Evolutionary conservation across 1,140 invertebrate species (phyloP).

Genomic region (Halyomorpha halys): DNA sequence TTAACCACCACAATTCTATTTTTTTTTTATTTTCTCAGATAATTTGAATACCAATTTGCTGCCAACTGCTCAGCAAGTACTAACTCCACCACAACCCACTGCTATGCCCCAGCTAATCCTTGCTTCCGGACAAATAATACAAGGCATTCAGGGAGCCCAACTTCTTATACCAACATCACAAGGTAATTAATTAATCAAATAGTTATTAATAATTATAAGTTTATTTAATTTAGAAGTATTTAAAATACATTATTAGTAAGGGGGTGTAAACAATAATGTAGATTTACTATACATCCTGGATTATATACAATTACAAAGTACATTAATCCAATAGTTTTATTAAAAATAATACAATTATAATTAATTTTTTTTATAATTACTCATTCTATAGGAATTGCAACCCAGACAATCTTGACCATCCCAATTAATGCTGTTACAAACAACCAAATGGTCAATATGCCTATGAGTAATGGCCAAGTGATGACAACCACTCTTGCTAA

Average conservation of each 20-base stretch:
- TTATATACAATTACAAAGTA: no score
- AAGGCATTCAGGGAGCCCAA: slow-evolving; percentile 85
- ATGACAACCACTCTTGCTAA: slow-evolving; percentile 74
- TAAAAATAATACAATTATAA: not conserved
- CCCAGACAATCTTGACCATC: slow-evolving; percentile 88
- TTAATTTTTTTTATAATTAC: not conserved
- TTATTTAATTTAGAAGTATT: no score
- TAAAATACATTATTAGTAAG: no score
- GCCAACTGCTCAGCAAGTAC: slow-evolving; percentile 26
- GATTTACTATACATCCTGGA: no score
- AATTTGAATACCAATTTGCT: slow-evolving; percentile 13
- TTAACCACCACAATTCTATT: no score
- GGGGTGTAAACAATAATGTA: no score
- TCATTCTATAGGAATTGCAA: slow-evolving; percentile 61
- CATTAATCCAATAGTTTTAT: no score
- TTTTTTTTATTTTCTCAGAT: not conserved
- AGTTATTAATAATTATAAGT: no score
- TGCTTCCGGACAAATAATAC: slow-evolving; percentile 78
- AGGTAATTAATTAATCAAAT: slow-evolving; percentile 46
- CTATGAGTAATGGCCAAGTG: slow-evolving; percentile 67
- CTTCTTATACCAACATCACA: slow-evolving; percentile 87
- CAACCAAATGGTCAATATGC: slow-evolving; percentile 70
- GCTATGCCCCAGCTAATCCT: slow-evolving; percentile 82
- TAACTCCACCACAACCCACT: slow-evolving; percentile 45
- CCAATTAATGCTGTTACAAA: slow-evolving; percentile 72